Base-by-base conservation (phyloP, 2,113 vertebrate genomes). In the Hystrix cristata region DNA sequence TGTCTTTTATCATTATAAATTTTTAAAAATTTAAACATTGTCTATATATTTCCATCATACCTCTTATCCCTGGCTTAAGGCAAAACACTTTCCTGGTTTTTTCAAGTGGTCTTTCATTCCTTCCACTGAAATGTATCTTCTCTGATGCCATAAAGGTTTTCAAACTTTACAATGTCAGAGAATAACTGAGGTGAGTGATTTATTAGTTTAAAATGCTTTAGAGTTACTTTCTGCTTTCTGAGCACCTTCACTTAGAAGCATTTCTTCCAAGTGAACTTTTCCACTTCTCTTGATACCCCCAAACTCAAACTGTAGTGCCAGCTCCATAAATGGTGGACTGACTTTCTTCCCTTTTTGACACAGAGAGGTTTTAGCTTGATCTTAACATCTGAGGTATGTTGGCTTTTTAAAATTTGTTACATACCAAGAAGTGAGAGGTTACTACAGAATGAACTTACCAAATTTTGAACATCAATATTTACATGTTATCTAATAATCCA, bases 151-250 rank as follows among this genome's bases (percentile, higher is more conserved):
- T 76, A 91, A 90, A 83, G n/a, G 60, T 78, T 97, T 97, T 95
- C 31, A 65, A 94, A 34, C 23, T 93, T 62, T 59, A 21, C 65
- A 82, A 29, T 80, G 82, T 53, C 78, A 74, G 82, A 82, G 94
- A 65, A 23, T 95, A 95, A 31, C n/a, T 89, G 88, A 96, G 62
- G 90, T 46, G 87, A 96, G 51, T 89, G 62, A 93, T 69, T 96
- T 85, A 53, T 80, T 69, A 59, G 94, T 93, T 96, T 95, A 87
- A 93, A 95, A 96, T 86, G 78, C 34, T 67, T 90, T 95, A 81
- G 72, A 57, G 46, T 96, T 96, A 82, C 79, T 64, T 95, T 94
- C 59, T 79, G 53, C 51, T 74, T 92, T 87, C 53, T n/a, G 55
- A 95, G 31, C 86, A 55, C 43, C 94, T 96, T 85, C 57, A 38